A percentile compares a stretch with the other conserved stretches of the same genome.
Evolutionary conservation across 2,797 vertebrate species (phyloP).

Genomic region (Crenichthys baileyi): DNA sequence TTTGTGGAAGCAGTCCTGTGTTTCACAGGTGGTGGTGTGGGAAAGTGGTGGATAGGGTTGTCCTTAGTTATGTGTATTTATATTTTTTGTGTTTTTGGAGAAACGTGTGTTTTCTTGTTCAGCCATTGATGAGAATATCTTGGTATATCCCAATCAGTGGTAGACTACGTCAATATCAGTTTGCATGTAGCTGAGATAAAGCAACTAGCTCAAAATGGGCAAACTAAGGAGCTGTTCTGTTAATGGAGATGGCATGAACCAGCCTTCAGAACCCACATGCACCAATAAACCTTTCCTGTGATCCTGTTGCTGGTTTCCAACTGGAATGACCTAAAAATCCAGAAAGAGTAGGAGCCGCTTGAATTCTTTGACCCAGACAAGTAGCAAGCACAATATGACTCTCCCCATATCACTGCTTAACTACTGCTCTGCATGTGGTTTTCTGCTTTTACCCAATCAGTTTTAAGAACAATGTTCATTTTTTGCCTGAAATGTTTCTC

Average conservation of each 20-base stretch:
- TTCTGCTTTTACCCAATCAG: not conserved
- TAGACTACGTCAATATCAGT: not conserved
- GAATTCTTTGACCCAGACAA: not conserved
- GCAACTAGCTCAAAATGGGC: not conserved
- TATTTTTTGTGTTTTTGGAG: too few species aligned
- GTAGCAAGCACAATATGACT: not conserved
- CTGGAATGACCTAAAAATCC: not conserved
- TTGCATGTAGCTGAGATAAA: not conserved
- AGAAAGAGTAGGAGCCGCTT: not conserved
- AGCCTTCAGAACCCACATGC: not conserved
- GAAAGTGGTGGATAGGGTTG: not conserved
- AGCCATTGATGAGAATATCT: not conserved
- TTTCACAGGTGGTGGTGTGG: not conserved
- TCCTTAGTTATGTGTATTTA: not conserved
- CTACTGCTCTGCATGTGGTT: not conserved
- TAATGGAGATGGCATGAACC: not conserved
- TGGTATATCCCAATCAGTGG: not conserved
- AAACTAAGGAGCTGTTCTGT: not conserved
- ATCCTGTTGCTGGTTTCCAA: not conserved
- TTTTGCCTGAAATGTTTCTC: not conserved
- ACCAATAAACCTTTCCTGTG: not conserved
- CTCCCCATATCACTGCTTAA: not conserved
- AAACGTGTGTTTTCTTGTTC: too few species aligned
- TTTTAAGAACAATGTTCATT: not conserved
- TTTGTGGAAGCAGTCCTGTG: not conserved